Base-by-base conservation (phyloP, 2,113 vertebrate genomes). In the Sylvia atricapilla region DNA sequence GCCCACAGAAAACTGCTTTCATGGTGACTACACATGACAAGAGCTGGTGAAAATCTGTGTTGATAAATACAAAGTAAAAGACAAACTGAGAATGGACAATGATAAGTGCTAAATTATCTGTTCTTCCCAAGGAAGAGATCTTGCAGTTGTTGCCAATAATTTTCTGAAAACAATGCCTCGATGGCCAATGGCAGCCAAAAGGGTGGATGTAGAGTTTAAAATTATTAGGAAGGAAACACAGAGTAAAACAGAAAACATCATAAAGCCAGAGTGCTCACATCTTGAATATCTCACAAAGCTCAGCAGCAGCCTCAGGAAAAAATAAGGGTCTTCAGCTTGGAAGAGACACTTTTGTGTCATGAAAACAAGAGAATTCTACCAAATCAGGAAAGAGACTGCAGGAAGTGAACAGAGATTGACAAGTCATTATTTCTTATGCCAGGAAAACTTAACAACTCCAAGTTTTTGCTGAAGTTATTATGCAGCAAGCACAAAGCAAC, bases 261-360 rank as follows among this genome's bases (percentile, higher is more conserved):
- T 56, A 56, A 63, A 90, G 31, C 6, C 63, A 41, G n/a, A 68
- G 15, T 20, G 41, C 20, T 63, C 30, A 55, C 13, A 41, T 76
- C 41, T 52, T 66, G 21, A 83, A 44, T 68, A 33, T 60, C 37
- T 55, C 52, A 55, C n/a, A 75, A 67, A 72, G 43, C 5, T 46
- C 75, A 59, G 2, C 37, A 68, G 49, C 47, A 87, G 47, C 56
- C 43, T 72, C 35, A 25, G 58, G 41, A 69, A 49, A 89, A 66
- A 80, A 7, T 0, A 1, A 78, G 17, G 13, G 22, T 89, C 35
- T 79, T 75, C 66, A 90, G 22, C 17, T 46, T 66, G 43, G 41
- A 86, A 62, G 28, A 88, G 31, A 66, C 46, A 77, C 15, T 13
- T 62, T 2, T 0, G n/a, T 5, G 0, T 24, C 2, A 1, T 16